Evolutionary conservation across 2,888 invertebrate species (phyloP).

Genomic region (Agapetus fuscipes): DNA sequence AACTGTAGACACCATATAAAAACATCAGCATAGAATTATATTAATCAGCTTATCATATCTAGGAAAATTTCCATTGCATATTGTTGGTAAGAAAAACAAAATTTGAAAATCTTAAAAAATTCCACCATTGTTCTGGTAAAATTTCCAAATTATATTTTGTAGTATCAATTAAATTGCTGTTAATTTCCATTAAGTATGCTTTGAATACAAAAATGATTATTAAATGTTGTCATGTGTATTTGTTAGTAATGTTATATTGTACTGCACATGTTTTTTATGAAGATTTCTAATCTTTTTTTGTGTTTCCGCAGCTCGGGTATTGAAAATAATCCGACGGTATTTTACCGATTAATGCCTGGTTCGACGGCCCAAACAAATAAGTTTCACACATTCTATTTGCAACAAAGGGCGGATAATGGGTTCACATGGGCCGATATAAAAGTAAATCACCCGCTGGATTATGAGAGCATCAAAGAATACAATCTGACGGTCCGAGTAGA

Average conservation of each 20-base stretch:
- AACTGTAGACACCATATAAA: constrained; percentile 12
- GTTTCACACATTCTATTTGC: constrained; percentile 89
- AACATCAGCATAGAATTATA: constrained; percentile 4
- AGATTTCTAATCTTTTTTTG: too few relatives aligned
- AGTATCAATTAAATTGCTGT: constrained; percentile 1
- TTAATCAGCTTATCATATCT: background rate
- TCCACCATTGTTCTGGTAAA: too few relatives aligned
- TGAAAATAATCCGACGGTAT: constrained; percentile 92
- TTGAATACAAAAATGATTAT: constrained; percentile 2
- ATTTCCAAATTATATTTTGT: background rate
- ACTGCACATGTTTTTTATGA: too few relatives aligned
- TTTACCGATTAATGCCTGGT: constrained; percentile 91
- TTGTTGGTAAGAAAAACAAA: background rate
- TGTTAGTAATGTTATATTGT: constrained; percentile 17
- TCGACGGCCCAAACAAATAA: constrained; percentile 95
- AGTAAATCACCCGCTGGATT: constrained; percentile 92
- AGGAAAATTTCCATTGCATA: background rate
- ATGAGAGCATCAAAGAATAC: constrained; percentile 90
- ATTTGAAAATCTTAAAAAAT: too few relatives aligned
- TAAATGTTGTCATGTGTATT: constrained; percentile 19
- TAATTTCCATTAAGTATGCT: constrained; percentile 3
- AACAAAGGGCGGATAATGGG: constrained; percentile 87
- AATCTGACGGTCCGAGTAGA: constrained; percentile 93
- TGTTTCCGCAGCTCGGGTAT: constrained; percentile 72
- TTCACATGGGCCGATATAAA: constrained; percentile 94